Evolutionary conservation across 2,113 vertebrate species (phyloP), one percentile per base, ranked within the genome.

Genomic region (Equus quagga): DNA sequence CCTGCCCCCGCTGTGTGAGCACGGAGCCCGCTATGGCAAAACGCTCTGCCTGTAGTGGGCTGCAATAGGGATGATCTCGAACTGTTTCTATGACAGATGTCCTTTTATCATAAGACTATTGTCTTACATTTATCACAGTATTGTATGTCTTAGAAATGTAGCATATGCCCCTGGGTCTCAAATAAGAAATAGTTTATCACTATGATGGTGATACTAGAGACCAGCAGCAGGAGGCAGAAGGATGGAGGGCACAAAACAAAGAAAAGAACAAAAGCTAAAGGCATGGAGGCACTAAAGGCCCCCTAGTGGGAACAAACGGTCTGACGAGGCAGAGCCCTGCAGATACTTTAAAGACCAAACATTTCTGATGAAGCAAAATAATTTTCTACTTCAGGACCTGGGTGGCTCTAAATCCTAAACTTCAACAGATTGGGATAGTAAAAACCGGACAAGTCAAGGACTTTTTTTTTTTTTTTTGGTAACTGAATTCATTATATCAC

Each of bases 361-460:
- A 88, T 62, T 92, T 69, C 41, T 70, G 82, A 82, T 33, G 11
- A 51, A 91, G 51, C 36, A 75, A 86, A 94, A 65, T 46, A 65
- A 80, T 23, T 81, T 75, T 81, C 88, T 76, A 83, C 70, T 70
- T 91, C 9, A 56, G 62, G 78, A 83, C 17, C 31, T 72, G 19
- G 7, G 31, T 41, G 49, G 44, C 26, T 69, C 26, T 76, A 88
- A 92, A 78, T 78, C 12, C 56, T 87, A 94, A 91, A 36, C 33
- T 81, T 73, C n/a, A 80, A 87, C 49, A 87, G 49, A 41, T 0
- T 75, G 65, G 11, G 23, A 88, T 6, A 56, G 21, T 19, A 92
- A 44, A 95, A 96, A 88, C 21, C 83, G 23, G 54, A 88, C 44
- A 95, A 87, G 15, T 86, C 36, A 81, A 70, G 31, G 51, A 33